A percentile compares a stretch with the other conserved stretches of the same genome.
Evolutionary conservation across 2,797 vertebrate species (phyloP).

Genomic region (Microctenopoma lineatum): DNA sequence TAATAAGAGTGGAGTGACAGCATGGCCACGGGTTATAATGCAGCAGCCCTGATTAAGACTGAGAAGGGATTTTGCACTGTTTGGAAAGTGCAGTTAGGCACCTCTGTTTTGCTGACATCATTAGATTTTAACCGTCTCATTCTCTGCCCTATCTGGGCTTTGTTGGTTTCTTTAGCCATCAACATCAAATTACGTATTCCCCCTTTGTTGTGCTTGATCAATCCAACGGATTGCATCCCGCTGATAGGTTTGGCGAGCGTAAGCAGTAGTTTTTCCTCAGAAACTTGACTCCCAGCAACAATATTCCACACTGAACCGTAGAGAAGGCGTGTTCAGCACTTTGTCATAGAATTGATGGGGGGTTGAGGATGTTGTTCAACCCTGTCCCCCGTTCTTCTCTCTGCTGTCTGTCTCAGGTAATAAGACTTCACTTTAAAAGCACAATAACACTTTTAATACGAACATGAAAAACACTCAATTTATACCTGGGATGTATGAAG

Average conservation of each 20-base stretch:
- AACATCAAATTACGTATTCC: conserved; percentile 65
- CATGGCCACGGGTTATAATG: conserved; percentile 44
- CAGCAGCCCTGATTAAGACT: conserved; percentile 30
- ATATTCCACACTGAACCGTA: conserved; percentile 14
- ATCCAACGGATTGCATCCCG: conserved; percentile 29
- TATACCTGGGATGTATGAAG: not conserved
- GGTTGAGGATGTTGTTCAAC: conserved; percentile 9
- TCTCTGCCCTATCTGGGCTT: conserved; percentile 50
- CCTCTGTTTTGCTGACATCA: conserved; percentile 67
- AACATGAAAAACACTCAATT: not conserved
- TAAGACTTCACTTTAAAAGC: conserved; percentile 11
- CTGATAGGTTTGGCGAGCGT: conserved; percentile 2
- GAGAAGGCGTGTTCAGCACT: conserved; percentile 27
- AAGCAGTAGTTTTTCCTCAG: not conserved
- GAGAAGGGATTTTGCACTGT: conserved; percentile 52
- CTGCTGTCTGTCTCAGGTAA: conserved; percentile 30
- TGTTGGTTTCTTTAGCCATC: conserved; percentile 49
- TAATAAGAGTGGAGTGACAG: conserved; percentile 42
- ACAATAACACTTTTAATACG: not conserved
- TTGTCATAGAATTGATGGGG: not conserved
- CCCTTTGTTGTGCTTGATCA: conserved; percentile 52
- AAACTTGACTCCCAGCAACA: not conserved
- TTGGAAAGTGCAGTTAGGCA: conserved; percentile 69
- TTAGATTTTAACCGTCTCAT: conserved; percentile 59
- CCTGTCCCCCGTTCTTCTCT: not conserved